Evolutionary conservation across 2,113 vertebrate species (phyloP).

Genomic region (Gobio gobio): DNA sequence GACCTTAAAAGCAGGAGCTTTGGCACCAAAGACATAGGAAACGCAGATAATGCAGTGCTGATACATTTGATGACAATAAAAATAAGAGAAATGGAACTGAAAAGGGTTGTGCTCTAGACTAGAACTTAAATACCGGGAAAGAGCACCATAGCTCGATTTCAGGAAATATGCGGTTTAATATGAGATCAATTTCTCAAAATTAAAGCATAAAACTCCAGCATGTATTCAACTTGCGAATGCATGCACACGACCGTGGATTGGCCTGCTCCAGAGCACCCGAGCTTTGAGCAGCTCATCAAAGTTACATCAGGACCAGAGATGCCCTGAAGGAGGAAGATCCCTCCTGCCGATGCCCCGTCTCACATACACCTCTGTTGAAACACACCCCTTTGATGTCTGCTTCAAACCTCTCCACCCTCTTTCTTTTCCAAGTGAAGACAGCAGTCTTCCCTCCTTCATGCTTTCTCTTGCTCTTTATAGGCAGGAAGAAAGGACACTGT

Average conservation of each 20-base stretch:
- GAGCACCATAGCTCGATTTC: not conserved
- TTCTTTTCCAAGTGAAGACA: slow-evolving; percentile 4
- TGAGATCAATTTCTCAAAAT: not conserved
- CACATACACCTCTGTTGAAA: not conserved
- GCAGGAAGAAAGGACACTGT: slow-evolving; percentile 23
- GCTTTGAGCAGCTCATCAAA: slow-evolving; percentile 45
- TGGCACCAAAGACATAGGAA: not conserved
- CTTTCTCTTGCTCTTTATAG: slow-evolving; percentile 9
- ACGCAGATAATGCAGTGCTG: not conserved
- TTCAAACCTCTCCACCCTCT: slow-evolving; percentile 20
- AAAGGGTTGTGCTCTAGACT: not conserved
- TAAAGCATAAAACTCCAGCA: not conserved
- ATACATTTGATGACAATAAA: not conserved
- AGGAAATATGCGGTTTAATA: not conserved
- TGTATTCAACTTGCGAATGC: not conserved
- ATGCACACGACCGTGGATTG: not conserved
- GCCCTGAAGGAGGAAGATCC: slow-evolving; percentile 25
- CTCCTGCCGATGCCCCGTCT: not conserved
- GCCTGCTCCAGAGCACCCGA: slow-evolving; percentile 9
- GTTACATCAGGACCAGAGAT: slow-evolving; percentile 39
- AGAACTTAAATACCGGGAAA: not conserved
- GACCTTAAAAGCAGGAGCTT: slow-evolving; percentile 13
- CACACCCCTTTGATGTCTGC: slow-evolving; percentile 31
- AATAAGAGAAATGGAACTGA: not conserved
- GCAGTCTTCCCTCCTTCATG: not conserved